These are phyloP conservation scores for Corythaeola cristata DNA, from an alignment of 2,113 vertebrate species.

Conservation along the genomic window DNA sequence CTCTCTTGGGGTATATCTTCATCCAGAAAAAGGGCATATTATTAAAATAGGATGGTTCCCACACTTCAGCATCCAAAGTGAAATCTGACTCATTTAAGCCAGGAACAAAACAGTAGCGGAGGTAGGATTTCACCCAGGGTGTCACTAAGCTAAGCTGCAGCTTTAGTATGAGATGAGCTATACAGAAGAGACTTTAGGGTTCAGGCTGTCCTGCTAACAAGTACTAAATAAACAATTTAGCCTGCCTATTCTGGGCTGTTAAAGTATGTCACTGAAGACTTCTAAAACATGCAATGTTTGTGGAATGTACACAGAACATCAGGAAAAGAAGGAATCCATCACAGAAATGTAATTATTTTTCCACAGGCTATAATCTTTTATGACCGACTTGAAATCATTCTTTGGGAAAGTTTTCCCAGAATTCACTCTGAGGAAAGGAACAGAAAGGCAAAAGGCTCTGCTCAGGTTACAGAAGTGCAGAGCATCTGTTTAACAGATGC, in stretches of 20 bases:
- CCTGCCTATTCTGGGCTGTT: background rate
- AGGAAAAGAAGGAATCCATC: background rate
- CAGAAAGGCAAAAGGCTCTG: background rate
- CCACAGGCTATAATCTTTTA: background rate
- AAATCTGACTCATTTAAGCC: background rate
- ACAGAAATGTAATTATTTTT: background rate
- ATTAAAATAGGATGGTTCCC: slow-evolving; percentile 19
- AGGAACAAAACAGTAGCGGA: background rate
- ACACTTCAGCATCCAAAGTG: background rate
- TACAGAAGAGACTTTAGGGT: background rate
- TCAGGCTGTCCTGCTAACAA: background rate
- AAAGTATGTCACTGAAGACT: background rate
- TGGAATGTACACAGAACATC: background rate
- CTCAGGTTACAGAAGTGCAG: background rate
- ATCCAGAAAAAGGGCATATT: slow-evolving; percentile 15
- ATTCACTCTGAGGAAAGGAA: background rate
- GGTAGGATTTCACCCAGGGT: background rate
- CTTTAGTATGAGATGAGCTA: background rate
- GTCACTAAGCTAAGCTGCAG: background rate
- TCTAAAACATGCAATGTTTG: background rate
- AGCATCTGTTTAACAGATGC: background rate
- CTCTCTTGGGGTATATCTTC: background rate
- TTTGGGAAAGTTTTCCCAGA: background rate
- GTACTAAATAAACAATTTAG: background rate
- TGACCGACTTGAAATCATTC: background rate